Conservation (phyloP, 2,113 vertebrate genomes). For the Monarcha castaneiventris region DNA sequence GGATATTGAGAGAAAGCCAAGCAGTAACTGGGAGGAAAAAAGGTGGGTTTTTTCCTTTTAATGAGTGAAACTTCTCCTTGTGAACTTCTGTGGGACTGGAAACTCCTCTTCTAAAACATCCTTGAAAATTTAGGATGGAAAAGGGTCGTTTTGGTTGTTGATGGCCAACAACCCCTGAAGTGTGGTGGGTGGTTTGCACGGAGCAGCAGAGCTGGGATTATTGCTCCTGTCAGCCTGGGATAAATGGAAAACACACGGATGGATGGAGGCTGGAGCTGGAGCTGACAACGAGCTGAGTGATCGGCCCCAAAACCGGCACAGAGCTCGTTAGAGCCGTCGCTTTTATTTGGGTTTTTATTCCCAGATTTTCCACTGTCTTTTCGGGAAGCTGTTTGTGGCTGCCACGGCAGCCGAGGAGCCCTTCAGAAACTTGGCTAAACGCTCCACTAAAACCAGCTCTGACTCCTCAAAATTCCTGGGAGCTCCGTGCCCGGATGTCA, state of each 20-base stretch:
- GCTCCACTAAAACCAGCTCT: background rate
- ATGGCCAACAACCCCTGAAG: background rate
- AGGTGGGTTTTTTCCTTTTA: background rate
- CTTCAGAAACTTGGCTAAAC: background rate
- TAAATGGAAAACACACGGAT: background rate
- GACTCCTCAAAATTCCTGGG: background rate
- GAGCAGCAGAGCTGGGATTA: background rate
- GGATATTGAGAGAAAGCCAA: background rate
- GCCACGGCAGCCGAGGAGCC: background rate
- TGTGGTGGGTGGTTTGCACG: background rate
- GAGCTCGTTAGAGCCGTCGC: background rate
- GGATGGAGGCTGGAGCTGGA: background rate
- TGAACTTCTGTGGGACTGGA: background rate
- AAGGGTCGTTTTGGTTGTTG: background rate
- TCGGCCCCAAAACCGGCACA: background rate
- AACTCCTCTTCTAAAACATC: background rate
- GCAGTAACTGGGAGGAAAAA: background rate
- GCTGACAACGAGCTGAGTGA: background rate
- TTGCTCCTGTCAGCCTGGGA: background rate
- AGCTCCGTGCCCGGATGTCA: background rate
- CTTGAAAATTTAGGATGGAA: background rate
- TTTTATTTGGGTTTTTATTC: background rate
- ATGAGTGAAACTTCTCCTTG: background rate
- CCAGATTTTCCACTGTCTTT: conserved; percentile 7
- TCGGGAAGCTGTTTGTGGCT: background rate